Evolutionary conservation across 2,888 invertebrate genomes (phyloP).

Genomic region (Agonopterix heracliana): DNA sequence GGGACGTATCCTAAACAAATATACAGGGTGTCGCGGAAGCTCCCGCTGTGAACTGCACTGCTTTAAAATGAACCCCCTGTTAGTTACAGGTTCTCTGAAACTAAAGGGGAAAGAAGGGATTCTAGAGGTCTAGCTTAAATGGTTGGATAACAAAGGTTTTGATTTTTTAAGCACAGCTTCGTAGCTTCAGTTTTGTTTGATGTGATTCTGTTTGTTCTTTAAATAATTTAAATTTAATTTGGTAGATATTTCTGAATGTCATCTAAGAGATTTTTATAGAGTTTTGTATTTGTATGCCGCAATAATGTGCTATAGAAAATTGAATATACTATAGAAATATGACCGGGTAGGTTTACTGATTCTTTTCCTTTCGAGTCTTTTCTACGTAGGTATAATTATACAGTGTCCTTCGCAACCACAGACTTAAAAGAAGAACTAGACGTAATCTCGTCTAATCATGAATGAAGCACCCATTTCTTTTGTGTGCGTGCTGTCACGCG

Average conservation of each 20-base stretch:
- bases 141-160: constrained; percentile 33
- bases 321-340: too few relatives aligned
- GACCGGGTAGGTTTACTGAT: too few relatives aligned
- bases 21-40: constrained; percentile 59
- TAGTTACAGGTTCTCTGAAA: constrained; percentile 4
- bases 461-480: too few relatives aligned
- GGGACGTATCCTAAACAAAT: constrained; percentile 70
- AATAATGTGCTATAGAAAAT: too few relatives aligned
- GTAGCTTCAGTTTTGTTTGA: constrained; percentile 24
- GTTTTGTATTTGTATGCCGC: too few relatives aligned
- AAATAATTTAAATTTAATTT: background rate
- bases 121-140: constrained; percentile 22
- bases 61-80: constrained; percentile 32
- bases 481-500: too few relatives aligned
- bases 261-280: too few relatives aligned
- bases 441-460: too few relatives aligned
- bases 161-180: constrained; percentile 38
- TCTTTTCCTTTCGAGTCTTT: too few relatives aligned
- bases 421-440: too few relatives aligned
- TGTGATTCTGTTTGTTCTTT: constrained; percentile 2
- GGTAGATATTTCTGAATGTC: background rate
- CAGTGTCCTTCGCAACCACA: too few relatives aligned
- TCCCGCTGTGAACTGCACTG: constrained; percentile 32
- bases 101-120: constrained; percentile 11
- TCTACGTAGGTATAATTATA: too few relatives aligned